Conservation (phyloP, 2,888 invertebrate species). For the Polyploca ridens region DNA sequence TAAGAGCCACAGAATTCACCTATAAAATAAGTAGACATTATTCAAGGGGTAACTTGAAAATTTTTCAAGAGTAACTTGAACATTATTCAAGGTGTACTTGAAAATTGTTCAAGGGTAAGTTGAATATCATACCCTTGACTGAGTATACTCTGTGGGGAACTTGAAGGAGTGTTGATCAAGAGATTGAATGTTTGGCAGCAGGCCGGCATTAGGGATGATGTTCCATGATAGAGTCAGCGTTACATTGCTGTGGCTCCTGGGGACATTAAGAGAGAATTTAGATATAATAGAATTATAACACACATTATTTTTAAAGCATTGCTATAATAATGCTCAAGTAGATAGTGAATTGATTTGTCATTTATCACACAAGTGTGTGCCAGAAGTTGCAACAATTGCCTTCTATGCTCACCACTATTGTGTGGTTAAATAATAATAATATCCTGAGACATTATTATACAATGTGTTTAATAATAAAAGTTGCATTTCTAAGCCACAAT, state of each 20-base stretch:
- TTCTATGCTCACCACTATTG: too few relatives aligned
- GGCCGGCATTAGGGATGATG: conserved; percentile 98
- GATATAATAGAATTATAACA: neutral
- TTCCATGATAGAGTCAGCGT: conserved; percentile 98
- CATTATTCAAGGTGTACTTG: too few relatives aligned
- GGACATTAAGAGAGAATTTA: neutral
- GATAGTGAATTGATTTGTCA: too few relatives aligned
- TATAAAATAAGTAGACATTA: conserved; percentile 29
- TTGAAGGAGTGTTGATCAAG: conserved; percentile 93
- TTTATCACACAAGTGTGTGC: too few relatives aligned
- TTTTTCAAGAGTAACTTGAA: too few relatives aligned
- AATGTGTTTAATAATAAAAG: too few relatives aligned
- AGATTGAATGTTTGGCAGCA: conserved; percentile 94
- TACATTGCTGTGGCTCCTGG: conserved; percentile 96
- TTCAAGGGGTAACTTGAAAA: too few relatives aligned
- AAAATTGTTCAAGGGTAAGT: conserved; percentile 36
- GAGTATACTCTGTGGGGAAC: conserved; percentile 95
- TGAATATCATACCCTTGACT: conserved; percentile 77
- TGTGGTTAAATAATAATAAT: too few relatives aligned
- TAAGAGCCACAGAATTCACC: conserved; percentile 18
- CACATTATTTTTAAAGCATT: neutral
- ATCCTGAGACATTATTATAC: too few relatives aligned
- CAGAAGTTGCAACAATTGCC: too few relatives aligned
- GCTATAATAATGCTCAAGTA: too few relatives aligned
- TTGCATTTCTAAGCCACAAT: too few relatives aligned